Base-by-base conservation (phyloP, 2,797 vertebrate genomes). In the Helarctos malayanus region DNA sequence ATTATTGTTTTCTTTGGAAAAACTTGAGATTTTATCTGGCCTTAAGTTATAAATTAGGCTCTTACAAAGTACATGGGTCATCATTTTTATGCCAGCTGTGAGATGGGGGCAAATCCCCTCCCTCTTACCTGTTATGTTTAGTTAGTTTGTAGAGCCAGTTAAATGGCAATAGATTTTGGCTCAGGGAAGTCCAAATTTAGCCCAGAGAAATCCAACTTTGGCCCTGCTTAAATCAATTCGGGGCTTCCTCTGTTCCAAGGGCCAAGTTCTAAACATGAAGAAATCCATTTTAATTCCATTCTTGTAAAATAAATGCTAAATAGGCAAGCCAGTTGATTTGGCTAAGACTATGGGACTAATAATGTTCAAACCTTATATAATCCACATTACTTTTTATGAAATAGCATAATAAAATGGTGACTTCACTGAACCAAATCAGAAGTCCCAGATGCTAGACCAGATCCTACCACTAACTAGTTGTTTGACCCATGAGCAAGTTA, bases 291-390 rank as follows among this genome's bases (percentile, higher is more conserved):
- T 91, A 96, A 94, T 92, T 94, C 89, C 59, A 88, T 85, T 96
- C 89, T 95, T 93, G 12, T 82, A 98, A 95, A 97, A 86, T 94
- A 96, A 95, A n/a, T 96, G 59, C 35, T 94, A 96, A 93, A 87
- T 71, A 97, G 91, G 54, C 78, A 95, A 96, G 59, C 61, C 78
- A 91, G 79, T 75, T 73, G 49, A 81, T 88, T 29, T 88, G 65
- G 78, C 61, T 97, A 82, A 93, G 65, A 65, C 7, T 59, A 82
- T 45, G 32, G 16, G 57, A 16, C 32, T 79, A 94, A 89, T 49
- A 91, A 93, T 68, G 59, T 93, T 96, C 65, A 95, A 91, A 68
- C 59, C 41, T 92, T 95, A 80, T 57, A 90, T 86, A 96, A 89
- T 73, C 29, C 82, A 84, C 57, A 92, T 45, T 88, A 25, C n/a